Evolutionary conservation across 1,140 invertebrate species (phyloP), one percentile per base, ranked within the genome.

Genomic region (Zophobas atratus): DNA sequence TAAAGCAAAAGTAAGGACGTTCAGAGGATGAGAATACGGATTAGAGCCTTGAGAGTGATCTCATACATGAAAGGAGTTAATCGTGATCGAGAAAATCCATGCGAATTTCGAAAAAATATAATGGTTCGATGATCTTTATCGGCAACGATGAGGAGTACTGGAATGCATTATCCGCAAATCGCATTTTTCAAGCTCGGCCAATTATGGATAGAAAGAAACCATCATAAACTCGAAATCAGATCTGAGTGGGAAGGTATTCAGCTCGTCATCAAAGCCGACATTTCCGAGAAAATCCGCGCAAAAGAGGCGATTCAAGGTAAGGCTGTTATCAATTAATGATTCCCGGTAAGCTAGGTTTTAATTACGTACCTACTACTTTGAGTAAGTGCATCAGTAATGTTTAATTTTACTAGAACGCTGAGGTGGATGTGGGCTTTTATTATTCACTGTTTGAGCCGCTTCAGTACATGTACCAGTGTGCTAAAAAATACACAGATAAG

Each of bases 1-100:
- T 67, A 43, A 39, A 67, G 60, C 60, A 67, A 63, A 67, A 67
- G 60, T 67, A 67, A 67, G 60, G 60, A 67, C 60, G 60, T 67
- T 67, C 60, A 67, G 33, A 67, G 60, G 60, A 67, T 67, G 60
- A 48, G 60, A 63, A 56, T 46, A 51, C 6, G 6, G 57, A 63
- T 63, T 63, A 63, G 8, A 67, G 6, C 60, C 60, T 67, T 67
- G 60, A 67, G 39, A 67, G 39, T 48, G 60, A 48, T 67, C 60
- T 67, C 60, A 67, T 57, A 57, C 55, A 57, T 35, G 60, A 67
- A 67, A 67, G 39, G 60, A 67, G 6, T 67, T 46, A 48, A 67
- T 67, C 60, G 60, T 67, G 60, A 67, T 46, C 60, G 2, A 51
- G 49, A 51, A 51, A 63, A 39, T 63, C 57, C 38, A 63, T 39